These are phyloP conservation scores for Cepaea nemoralis DNA, from an alignment of 1,140 invertebrate species.

Conservation along the genomic window DNA sequence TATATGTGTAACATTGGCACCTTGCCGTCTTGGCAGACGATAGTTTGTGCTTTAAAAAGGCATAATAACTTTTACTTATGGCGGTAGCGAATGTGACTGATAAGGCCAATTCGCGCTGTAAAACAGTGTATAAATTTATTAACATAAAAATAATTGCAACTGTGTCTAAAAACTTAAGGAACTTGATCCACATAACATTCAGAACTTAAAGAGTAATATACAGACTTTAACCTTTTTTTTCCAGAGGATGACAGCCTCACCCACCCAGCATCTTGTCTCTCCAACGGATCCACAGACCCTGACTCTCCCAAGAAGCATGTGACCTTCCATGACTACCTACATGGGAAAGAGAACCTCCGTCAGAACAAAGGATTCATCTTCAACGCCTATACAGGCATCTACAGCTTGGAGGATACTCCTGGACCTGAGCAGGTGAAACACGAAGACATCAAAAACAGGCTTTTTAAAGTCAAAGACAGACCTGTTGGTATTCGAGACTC, in stretches of 20 bases:
- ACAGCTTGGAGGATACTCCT: slow-evolving; percentile 47
- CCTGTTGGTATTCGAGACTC: not conserved
- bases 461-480: not conserved
- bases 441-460: slow-evolving; percentile 59
- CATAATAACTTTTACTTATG: no score
- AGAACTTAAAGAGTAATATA: no score
- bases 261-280: slow-evolving; percentile 53
- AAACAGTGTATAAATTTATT: no score
- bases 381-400: slow-evolving; percentile 39
- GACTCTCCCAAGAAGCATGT: slow-evolving; percentile 66
- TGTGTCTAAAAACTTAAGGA: no score
- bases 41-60: no score
- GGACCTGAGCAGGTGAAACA: slow-evolving; percentile 54
- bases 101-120: no score
- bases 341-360: slow-evolving; percentile 62
- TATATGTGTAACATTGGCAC: no score
- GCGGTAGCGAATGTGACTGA: no score
- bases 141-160: no score
- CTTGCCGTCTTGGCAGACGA: no score
- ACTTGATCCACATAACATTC: no score
- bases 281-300: slow-evolving; percentile 55
- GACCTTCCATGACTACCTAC: slow-evolving; percentile 60
- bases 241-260: slow-evolving; percentile 19
- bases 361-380: slow-evolving; percentile 40
- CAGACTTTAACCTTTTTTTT: no score